Evolutionary conservation across 2,113 vertebrate species (phyloP).

Genomic region (Lanius collurio): DNA sequence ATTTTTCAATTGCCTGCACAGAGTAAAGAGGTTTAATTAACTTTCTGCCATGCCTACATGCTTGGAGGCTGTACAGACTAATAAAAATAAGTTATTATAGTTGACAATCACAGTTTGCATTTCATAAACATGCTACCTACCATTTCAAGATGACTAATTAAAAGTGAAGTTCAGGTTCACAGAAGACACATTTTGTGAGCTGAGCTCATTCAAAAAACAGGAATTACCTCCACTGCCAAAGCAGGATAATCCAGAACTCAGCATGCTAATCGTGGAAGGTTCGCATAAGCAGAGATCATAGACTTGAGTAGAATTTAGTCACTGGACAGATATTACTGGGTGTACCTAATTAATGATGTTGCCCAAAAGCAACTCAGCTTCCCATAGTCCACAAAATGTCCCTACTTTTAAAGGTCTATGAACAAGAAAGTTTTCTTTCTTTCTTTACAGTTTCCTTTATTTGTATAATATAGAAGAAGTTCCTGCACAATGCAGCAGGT

Average conservation of each 20-base stretch:
- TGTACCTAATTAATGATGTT: neutral
- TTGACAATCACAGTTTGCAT: neutral
- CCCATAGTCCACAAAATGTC: neutral
- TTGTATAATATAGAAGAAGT: neutral
- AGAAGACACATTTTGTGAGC: neutral
- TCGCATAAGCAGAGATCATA: neutral
- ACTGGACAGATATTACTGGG: neutral
- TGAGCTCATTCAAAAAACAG: neutral
- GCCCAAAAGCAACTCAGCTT: neutral
- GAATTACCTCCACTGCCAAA: neutral
- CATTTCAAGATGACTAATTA: neutral
- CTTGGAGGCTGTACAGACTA: neutral
- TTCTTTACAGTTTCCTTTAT: neutral
- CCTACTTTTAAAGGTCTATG: neutral
- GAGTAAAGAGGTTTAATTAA: neutral
- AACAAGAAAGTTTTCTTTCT: neutral
- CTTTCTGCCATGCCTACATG: neutral
- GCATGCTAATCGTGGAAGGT: neutral
- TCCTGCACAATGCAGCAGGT: neutral
- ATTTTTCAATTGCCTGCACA: neutral
- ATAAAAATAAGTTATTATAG: neutral
- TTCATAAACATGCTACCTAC: neutral
- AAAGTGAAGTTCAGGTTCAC: neutral
- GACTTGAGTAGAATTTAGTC: neutral
- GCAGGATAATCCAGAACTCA: neutral